Conservation (phyloP, 2,888 invertebrate genomes). For the Mesopsocus fuscifrons region DNA sequence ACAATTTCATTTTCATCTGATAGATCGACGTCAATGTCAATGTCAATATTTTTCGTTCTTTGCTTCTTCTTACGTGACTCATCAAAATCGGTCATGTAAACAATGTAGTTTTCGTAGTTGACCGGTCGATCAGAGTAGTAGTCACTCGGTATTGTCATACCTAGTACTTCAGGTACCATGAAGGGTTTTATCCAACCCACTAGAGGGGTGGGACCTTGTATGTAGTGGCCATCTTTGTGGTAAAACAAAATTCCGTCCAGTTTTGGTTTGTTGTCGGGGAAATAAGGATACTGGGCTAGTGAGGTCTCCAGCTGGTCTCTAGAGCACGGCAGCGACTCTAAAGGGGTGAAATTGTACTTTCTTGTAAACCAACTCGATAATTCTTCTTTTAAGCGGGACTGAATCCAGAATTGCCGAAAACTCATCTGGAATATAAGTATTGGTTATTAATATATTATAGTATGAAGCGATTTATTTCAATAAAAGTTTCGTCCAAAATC, state of each 20-base stretch:
- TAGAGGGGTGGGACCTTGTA: conserved; percentile 58
- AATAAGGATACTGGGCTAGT: background rate
- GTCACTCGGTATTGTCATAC: background rate
- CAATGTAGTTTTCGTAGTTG: too few species aligned
- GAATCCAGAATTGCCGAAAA: conserved; percentile 31
- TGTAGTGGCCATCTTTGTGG: conserved; percentile 62
- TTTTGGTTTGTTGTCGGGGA: conserved; percentile 25
- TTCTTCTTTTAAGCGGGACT: conserved; percentile 26
- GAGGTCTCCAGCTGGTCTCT: too few species aligned
- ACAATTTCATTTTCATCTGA: too few species aligned
- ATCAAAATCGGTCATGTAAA: too few species aligned
- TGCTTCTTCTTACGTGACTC: too few species aligned
- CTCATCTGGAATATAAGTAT: conserved; percentile 25
- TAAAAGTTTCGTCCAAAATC: too few species aligned
- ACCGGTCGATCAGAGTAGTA: background rate
- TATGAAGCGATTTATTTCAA: background rate
- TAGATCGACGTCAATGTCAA: too few species aligned
- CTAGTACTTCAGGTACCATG: conserved; percentile 63
- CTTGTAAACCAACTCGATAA: background rate
- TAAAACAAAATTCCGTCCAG: conserved; percentile 83
- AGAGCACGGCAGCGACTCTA: too few species aligned
- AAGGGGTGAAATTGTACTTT: too few species aligned
- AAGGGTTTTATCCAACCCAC: conserved; percentile 80
- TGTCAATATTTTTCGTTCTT: too few species aligned
- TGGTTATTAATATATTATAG: too few species aligned